phyloP scores from a whole-genome alignment of 2,113 vertebrate species.

The Bos javanicus region DNA sequence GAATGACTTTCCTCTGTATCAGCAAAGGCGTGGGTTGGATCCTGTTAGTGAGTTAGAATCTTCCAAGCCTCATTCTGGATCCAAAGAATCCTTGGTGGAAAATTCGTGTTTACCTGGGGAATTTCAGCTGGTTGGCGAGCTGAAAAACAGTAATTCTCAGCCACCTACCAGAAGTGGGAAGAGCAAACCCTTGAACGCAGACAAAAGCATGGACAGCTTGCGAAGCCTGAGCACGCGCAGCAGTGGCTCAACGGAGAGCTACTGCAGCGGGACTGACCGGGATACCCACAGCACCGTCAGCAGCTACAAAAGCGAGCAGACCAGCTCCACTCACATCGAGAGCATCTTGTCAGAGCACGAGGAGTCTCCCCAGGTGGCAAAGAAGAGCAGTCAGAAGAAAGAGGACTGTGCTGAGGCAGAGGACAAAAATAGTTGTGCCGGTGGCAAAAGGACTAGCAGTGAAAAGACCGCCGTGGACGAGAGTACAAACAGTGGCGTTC shows the following conservation, averaged over 20 bases:
- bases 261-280: conserved; percentile 95
- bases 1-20: conserved; percentile 93
- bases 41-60: conserved; percentile 96
- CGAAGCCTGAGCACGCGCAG: conserved; percentile 95
- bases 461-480: conserved; percentile 79
- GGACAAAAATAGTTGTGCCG: conserved; percentile 77
- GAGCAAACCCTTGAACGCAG: conserved; percentile 86
- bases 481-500: conserved; percentile 55
- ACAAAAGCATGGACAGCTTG: conserved; percentile 93
- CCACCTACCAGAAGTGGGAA: conserved; percentile 80
- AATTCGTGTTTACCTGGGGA: conserved; percentile 82
- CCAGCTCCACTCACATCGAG: conserved; percentile 97
- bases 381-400: conserved; percentile 67
- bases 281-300: conserved; percentile 97
- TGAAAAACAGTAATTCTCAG: conserved; percentile 82
- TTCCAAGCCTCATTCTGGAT: conserved; percentile 85
- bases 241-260: conserved; percentile 96
- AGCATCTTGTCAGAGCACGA: conserved; percentile 90
- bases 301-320: conserved; percentile 97
- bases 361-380: conserved; percentile 86
- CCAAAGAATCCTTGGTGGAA: conserved; percentile 84
- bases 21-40: conserved; percentile 94
- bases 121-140: conserved; percentile 84
- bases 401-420: conserved; percentile 79
- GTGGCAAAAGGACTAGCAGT: conserved; percentile 86